Percentiles rank a stretch among this genome's conserved stretches.
Conservation (phyloP, 2,797 vertebrate species). For the Pseudochirops cupreus region DNA sequence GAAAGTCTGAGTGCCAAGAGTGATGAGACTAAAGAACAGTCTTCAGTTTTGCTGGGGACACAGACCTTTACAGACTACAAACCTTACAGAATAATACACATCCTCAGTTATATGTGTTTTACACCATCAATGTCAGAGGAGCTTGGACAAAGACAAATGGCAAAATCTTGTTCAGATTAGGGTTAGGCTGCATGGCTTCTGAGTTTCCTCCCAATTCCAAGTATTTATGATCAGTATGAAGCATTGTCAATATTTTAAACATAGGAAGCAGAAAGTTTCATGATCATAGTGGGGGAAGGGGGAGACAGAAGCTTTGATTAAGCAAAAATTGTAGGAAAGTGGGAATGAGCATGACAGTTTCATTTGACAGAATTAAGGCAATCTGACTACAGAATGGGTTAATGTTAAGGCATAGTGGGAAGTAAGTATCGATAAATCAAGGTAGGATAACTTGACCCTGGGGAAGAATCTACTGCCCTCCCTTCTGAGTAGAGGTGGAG, state of each 20-base stretch:
- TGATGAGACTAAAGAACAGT: neutral
- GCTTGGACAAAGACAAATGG: neutral
- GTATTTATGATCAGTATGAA: neutral
- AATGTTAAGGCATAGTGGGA: neutral
- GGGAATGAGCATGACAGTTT: neutral
- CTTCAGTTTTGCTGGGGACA: neutral
- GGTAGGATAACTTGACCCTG: neutral
- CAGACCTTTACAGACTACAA: neutral
- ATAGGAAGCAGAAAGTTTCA: neutral
- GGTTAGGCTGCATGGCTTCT: neutral
- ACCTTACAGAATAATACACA: neutral
- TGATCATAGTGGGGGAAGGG: neutral
- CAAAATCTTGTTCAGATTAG: neutral
- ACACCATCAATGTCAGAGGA: neutral
- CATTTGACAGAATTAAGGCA: neutral
- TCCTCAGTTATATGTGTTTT: neutral
- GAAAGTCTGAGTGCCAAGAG: neutral
- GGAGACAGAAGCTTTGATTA: neutral
- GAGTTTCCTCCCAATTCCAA: neutral
- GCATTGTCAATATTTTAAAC: neutral
- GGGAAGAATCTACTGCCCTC: neutral
- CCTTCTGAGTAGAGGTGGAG: neutral
- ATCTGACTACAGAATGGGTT: neutral
- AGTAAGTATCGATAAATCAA: neutral
- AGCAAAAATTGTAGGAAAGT: neutral